Conservation (phyloP, 2,797 vertebrate genomes). For the Esox lucius region DNA sequence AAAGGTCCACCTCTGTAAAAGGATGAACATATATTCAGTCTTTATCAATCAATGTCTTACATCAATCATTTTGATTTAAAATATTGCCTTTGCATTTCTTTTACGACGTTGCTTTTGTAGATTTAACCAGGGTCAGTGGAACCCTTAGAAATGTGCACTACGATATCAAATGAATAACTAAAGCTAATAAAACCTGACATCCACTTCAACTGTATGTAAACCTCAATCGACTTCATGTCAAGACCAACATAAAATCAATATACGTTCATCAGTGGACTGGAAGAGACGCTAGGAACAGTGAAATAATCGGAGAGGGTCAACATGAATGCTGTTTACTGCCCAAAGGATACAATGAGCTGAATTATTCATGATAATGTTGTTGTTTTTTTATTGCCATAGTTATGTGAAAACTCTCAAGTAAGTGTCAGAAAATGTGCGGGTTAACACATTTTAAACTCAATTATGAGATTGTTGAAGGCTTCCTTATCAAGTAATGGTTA, state of each 20-base stretch:
- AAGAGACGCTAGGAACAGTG: background rate
- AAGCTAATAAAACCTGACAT: constrained; percentile 1
- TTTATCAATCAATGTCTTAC: no score
- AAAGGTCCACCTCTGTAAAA: no score
- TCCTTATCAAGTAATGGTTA: constrained; percentile 52
- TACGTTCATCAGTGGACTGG: background rate
- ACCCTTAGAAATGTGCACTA: background rate
- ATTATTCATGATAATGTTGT: constrained; percentile 46
- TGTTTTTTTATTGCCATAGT: constrained; percentile 57
- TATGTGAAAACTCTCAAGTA: constrained; percentile 43
- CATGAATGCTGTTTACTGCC: background rate
- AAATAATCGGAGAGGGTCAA: background rate
- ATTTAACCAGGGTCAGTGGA: no score
- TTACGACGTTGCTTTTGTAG: no score
- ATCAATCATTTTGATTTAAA: no score
- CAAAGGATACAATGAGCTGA: constrained; percentile 14
- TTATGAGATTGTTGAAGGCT: constrained; percentile 62
- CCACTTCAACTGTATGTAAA: background rate
- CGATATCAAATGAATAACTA: background rate
- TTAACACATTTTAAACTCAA: constrained; percentile 42
- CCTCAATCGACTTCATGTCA: background rate
- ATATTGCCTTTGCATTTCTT: no score
- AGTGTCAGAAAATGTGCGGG: constrained; percentile 64
- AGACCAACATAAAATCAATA: background rate
- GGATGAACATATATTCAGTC: no score